phyloP scores from a whole-genome alignment of 2,888 invertebrate genomes.

The Neelides folsomi region DNA sequence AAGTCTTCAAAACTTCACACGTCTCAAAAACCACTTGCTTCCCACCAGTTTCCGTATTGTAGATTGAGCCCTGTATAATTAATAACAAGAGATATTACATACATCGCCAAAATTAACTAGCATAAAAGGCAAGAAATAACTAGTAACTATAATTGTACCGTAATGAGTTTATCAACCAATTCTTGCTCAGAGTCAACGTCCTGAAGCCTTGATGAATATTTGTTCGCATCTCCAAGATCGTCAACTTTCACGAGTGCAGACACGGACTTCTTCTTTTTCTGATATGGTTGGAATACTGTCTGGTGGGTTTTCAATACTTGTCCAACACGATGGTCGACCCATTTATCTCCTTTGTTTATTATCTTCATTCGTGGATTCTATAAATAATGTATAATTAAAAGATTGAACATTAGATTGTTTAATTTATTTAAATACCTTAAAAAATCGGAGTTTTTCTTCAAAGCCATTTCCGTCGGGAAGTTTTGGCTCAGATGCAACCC shows the following conservation, averaged over 20 bases:
- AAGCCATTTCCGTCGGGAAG: no score
- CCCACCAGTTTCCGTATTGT: conserved; percentile 87
- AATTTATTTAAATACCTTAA: no score
- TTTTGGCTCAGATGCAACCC: no score
- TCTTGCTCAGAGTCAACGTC: conserved; percentile 84
- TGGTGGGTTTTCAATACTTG: conserved; percentile 50
- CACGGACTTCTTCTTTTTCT: conserved; percentile 63
- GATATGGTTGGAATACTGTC: conserved; percentile 77
- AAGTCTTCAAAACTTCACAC: conserved; percentile 49
- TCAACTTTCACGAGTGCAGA: conserved; percentile 61
- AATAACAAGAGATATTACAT: not conserved
- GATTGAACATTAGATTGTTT: no score
- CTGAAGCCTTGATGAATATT: conserved; percentile 86
- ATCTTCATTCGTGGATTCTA: no score
- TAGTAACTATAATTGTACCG: conserved; percentile 42
- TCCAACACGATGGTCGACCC: conserved; percentile 80
- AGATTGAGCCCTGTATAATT: conserved; percentile 60
- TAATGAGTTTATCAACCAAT: conserved; percentile 80
- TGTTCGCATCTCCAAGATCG: conserved; percentile 51
- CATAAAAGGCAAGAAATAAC: not conserved
- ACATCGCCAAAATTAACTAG: not conserved
- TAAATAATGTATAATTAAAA: no score
- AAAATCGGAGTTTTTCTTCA: no score
- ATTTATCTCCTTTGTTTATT: conserved; percentile 42
- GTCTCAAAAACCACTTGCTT: conserved; percentile 91